A percentile compares a stretch with the other conserved stretches of the same genome.
phyloP scores from a whole-genome alignment of 2,797 vertebrate species.

The Rhinichthys osculus region DNA sequence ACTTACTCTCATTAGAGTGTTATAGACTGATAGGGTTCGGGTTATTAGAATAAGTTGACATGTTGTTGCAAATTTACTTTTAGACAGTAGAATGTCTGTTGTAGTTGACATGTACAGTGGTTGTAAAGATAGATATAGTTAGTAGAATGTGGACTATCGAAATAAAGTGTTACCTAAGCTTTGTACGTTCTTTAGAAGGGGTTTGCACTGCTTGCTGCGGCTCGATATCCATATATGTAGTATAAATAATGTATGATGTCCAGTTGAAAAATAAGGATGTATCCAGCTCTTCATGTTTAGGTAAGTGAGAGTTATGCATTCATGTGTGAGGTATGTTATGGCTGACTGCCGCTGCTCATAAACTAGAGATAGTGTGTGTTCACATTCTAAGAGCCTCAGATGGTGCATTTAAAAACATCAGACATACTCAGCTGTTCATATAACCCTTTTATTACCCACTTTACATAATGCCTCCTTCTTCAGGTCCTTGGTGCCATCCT shows the following conservation, averaged over 20 bases:
- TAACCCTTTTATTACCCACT: slow-evolving; percentile 44
- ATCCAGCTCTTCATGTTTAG: neutral
- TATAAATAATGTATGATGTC: slow-evolving; percentile 2
- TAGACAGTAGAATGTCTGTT: too few species aligned
- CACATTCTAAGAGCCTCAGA: slow-evolving; percentile 41
- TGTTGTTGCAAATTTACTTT: too few species aligned
- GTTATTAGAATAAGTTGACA: too few species aligned
- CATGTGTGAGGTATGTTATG: neutral
- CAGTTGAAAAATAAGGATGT: neutral
- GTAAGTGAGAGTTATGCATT: neutral
- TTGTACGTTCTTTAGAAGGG: neutral
- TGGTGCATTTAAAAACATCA: slow-evolving; percentile 45
- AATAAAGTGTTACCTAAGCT: neutral
- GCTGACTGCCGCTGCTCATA: neutral
- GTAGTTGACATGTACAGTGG: neutral
- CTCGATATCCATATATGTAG: neutral
- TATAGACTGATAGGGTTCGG: too few species aligned
- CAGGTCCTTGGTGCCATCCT: slow-evolving; percentile 9
- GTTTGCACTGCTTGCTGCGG: neutral
- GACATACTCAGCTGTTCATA: slow-evolving; percentile 38
- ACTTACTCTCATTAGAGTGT: too few species aligned
- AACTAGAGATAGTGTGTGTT: slow-evolving; percentile 2
- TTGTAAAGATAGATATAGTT: neutral
- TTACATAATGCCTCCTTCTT: slow-evolving; percentile 47
- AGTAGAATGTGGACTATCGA: neutral